Conservation (phyloP, 2,888 invertebrate species). For the Pseudanteris insignis region DNA sequence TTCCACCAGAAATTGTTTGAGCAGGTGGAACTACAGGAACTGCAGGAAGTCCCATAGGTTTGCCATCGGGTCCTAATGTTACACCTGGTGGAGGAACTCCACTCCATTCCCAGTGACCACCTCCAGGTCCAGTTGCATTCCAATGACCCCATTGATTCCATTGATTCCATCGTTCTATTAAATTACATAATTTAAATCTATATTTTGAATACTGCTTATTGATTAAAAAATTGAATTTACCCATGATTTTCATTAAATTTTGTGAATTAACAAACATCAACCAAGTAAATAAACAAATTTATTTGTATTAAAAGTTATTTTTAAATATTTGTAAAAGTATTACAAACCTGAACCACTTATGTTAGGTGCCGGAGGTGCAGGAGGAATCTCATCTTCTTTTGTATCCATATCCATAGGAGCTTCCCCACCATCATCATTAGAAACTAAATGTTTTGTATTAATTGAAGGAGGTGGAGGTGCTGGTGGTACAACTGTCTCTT, state of each 20-base stretch:
- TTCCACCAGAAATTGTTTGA: slow-evolving; percentile 56
- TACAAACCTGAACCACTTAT: slow-evolving; percentile 61
- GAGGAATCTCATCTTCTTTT: slow-evolving; percentile 70
- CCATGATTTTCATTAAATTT: too few species aligned
- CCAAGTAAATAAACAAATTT: too few species aligned
- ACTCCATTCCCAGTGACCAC: slow-evolving; percentile 63
- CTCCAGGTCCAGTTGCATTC: slow-evolving; percentile 59
- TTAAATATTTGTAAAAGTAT: too few species aligned
- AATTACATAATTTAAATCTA: too few species aligned
- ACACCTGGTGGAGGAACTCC: slow-evolving; percentile 60
- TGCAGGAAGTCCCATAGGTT: slow-evolving; percentile 57
- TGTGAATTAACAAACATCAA: too few species aligned
- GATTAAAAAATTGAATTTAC: too few species aligned
- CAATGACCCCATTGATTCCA: slow-evolving; percentile 63
- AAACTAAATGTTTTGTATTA: slow-evolving; percentile 58
- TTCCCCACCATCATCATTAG: slow-evolving; percentile 79
- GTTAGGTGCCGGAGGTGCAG: slow-evolving; percentile 64
- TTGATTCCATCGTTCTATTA: slow-evolving; percentile 58
- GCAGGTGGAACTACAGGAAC: slow-evolving; percentile 59
- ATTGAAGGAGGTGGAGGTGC: slow-evolving; percentile 71
- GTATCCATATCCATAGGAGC: slow-evolving; percentile 89
- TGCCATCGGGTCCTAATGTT: slow-evolving; percentile 60
- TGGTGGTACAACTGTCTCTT: slow-evolving; percentile 76
- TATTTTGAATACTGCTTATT: too few species aligned
- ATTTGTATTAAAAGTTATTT: too few species aligned